phyloP scores from a whole-genome alignment of 2,797 vertebrate species.

The Urocyon cinereoargenteus region DNA sequence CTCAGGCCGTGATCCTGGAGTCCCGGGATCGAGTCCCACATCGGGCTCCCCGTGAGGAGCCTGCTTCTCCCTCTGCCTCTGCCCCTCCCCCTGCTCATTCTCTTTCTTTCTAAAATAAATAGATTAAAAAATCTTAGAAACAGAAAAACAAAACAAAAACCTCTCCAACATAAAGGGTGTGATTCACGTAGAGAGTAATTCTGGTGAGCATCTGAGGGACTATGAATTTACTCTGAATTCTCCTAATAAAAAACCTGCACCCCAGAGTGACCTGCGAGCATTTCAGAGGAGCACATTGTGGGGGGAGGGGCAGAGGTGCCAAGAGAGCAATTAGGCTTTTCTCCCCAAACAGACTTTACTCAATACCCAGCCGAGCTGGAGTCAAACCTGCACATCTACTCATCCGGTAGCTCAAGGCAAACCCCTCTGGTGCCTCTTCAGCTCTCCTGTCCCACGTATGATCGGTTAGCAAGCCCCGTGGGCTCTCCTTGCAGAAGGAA shows the following conservation, averaged over 20 bases:
- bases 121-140: too few species aligned
- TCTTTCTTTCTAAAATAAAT: too few species aligned
- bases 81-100: too few species aligned
- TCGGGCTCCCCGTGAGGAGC: too few species aligned
- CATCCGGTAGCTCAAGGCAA: not conserved
- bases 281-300: not conserved
- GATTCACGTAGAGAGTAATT: not conserved
- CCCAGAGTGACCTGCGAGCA: not conserved
- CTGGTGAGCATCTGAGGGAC: not conserved
- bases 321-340: not conserved
- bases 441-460: not conserved
- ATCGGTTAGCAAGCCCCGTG: fast-evolving
- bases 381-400: not conserved
- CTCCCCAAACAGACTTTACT: not conserved
- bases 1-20: too few species aligned
- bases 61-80: too few species aligned
- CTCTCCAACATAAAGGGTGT: not conserved
- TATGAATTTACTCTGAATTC: not conserved
- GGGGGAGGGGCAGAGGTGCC: not conserved
- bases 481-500: not conserved
- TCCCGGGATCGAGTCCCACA: too few species aligned
- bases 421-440: fast-evolving
- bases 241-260: not conserved
- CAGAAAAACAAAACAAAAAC: too few species aligned
- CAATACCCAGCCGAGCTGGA: too few species aligned